Evolutionary conservation across 53 echinoderm and acorn worm species (phyloP), one percentile per base, ranked within the genome.

Genomic region (Holothuria scabra): DNA sequence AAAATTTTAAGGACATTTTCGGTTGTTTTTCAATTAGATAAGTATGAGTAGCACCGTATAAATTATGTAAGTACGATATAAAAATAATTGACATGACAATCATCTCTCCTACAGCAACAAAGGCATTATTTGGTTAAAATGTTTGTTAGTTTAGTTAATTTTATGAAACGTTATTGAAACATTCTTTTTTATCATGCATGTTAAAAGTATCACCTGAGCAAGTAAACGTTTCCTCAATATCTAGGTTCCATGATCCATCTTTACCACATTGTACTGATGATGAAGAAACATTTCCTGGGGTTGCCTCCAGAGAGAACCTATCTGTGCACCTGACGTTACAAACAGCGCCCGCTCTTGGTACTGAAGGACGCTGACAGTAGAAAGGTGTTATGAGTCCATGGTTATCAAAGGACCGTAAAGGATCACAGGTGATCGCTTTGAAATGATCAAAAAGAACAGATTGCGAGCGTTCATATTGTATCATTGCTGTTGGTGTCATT

Each of bases 281-380:
- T 29, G 13, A 35, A 25, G 13, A 35, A 25, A 44, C 70, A 21
- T n/a, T 28, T 13, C 5, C 25, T 7, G 49, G 62, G 10, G 34
- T 28, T 33, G 41, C 22, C 12, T 44, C 82, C 38, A 63, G 34
- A 10, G 82, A 60, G 62, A 63, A 61, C 59, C 35, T 18, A 25
- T 81, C 49, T 62, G 65, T 81, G 16, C 82, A 81, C 3, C 46
- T 11, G 29, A 81, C 5, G 32, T 63, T 60, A 63, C 82, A 63
- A 41, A 24, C 10, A 0, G 18, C 21, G 16, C 82, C 62, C 22
- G 63, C 23, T 20, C 31, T 23, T 19, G 82, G 82, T 32, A 13
- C 5, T 4, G 19, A 24, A 3, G 46, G 29, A 12, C 65, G 62
- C 59, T 46, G 82, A 33, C 82, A 81, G 65, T 31, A 81, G 64